These are phyloP conservation scores for Drosophila dunni DNA, from an alignment of 1,140 invertebrate species.

Conservation along the genomic window DNA sequence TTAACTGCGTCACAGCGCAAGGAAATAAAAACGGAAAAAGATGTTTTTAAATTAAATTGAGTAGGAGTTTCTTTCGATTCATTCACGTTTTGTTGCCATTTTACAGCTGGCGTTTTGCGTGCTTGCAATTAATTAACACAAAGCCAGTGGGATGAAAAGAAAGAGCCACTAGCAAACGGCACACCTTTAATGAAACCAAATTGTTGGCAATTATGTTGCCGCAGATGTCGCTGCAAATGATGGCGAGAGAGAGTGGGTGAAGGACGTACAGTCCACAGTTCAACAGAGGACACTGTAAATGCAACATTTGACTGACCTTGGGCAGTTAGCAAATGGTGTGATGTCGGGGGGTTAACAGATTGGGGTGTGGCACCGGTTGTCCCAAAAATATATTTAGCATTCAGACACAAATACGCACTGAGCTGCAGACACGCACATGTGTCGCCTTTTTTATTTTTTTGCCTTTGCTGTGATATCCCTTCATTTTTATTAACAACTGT, in stretches of 20 bases:
- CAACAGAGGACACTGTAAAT: constrained; percentile 22
- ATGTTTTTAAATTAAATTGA: constrained; percentile 54
- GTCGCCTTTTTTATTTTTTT: constrained; percentile 16
- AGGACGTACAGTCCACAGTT: constrained; percentile 27
- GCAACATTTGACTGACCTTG: constrained; percentile 37
- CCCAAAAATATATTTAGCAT: constrained; percentile 17
- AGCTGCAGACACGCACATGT: constrained; percentile 21
- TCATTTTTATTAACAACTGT: constrained; percentile 15
- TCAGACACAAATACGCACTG: constrained; percentile 20
- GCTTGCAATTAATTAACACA: constrained; percentile 64
- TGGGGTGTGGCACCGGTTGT: constrained; percentile 35
- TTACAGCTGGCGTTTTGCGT: constrained; percentile 53
- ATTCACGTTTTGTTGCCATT: constrained; percentile 28
- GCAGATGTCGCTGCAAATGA: constrained; percentile 1
- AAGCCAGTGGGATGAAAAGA: constrained; percentile 20
- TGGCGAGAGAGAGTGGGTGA: constrained; percentile 19
- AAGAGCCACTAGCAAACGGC: background rate
- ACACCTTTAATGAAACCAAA: constrained; percentile 13
- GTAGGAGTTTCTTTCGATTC: background rate
- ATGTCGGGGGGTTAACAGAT: background rate
- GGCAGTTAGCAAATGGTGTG: background rate
- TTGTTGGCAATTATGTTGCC: constrained; percentile 22
- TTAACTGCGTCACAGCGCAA: background rate
- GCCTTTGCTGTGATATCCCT: constrained; percentile 24
- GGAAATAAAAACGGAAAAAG: constrained; percentile 15